Base-by-base conservation (phyloP, 2,113 vertebrate species). In the Chionodraco myersi region DNA sequence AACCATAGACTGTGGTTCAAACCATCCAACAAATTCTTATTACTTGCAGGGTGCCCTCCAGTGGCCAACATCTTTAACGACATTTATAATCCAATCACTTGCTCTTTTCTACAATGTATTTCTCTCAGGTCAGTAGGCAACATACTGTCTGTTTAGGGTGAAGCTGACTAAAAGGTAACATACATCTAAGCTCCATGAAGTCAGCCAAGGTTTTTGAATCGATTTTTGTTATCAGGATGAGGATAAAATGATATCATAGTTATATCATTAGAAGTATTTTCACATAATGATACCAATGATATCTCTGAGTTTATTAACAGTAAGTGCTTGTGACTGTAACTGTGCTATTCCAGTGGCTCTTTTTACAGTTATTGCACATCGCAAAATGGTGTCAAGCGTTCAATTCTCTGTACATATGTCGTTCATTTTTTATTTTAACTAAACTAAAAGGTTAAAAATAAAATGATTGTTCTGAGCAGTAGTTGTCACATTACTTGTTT, bases 11-110 rank as follows among this genome's bases (percentile, higher is more conserved):
- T 21, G 21, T 21, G 21, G 13, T 65, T 61, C 23, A 6, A 52
- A 30, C 58, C 36, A n/a, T 47, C 45, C 18, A 41, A 41, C 16
- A 48, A 15, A 0, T 60, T 15, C 2, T 10, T 59, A 10, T 14
- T 52, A 15, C 21, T 47, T 1, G 9, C 11, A 68, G 67, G 57
- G 70, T 83, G 82, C 23, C 8, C 84, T 85, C 86, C 80, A 56
- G 82, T 69, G 89, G 79, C n/a, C 23, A 1, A 6, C 0, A 54
- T 16, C 45, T 75, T 34, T 51, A 68, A 56, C 8, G 30, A 73
- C 44, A 77, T 3, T 3, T 51, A 36, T 36, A 10, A 57, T 14
- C 9, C 45, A 23, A 16, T 23, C 1, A 7, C 14, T 21, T 48
- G 0, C 13, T 64, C 63, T 64, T 30, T 30, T 49, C 49, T 18